These are phyloP conservation scores for Alviniconcha marisindica DNA, from an alignment of 1,140 invertebrate species.

Conservation along the genomic window DNA sequence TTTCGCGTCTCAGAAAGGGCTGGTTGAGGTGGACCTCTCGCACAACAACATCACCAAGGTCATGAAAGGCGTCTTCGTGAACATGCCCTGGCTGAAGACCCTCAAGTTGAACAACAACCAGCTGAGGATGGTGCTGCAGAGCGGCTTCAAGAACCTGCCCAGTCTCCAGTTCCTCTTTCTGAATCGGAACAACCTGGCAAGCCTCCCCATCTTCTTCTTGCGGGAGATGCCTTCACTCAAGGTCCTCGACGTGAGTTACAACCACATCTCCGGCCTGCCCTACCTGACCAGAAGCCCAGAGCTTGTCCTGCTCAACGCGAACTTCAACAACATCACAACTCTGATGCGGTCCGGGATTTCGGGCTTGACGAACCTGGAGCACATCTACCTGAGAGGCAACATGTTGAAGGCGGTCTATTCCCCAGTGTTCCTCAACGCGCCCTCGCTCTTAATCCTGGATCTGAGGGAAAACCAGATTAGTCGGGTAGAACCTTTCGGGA, in stretches of 20 bases:
- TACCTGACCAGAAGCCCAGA: neutral
- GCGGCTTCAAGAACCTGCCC: conserved; percentile 17
- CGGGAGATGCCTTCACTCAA: conserved; percentile 22
- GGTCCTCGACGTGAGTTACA: conserved; percentile 30
- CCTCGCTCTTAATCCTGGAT: conserved; percentile 36
- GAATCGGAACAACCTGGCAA: conserved; percentile 34
- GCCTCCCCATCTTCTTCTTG: neutral
- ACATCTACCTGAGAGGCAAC: conserved; percentile 43
- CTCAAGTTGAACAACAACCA: conserved; percentile 41
- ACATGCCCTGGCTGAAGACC: neutral
- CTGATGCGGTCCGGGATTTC: neutral
- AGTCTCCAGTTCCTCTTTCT: conserved; percentile 34
- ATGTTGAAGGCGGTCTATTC: neutral
- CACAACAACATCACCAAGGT: neutral
- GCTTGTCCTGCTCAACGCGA: neutral
- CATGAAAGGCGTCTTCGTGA: neutral
- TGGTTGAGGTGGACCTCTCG: conserved; percentile 4
- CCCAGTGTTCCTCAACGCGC: conserved; percentile 17
- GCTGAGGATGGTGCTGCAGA: neutral
- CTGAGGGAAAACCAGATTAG: conserved; percentile 44
- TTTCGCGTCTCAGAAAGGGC: neutral
- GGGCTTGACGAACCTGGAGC: neutral
- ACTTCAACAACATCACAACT: neutral
- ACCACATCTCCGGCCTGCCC: conserved; percentile 7
- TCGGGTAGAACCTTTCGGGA: neutral